A percentile compares a stretch with the other conserved stretches of the same genome.
phyloP scores from a whole-genome alignment of 2,888 invertebrate species.

The Dexiosoma caninum region DNA sequence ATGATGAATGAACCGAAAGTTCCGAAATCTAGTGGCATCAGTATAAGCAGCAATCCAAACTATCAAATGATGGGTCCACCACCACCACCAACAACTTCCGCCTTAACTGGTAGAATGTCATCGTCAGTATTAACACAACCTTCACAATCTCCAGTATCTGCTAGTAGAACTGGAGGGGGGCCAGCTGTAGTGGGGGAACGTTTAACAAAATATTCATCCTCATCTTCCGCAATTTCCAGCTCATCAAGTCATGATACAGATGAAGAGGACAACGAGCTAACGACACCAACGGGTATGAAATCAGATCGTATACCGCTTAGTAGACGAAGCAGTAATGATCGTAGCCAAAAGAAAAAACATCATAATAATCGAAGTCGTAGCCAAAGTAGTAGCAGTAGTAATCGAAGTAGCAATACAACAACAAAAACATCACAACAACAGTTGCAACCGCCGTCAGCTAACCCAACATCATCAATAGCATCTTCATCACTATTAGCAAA shows the following conservation, averaged over 20 bases:
- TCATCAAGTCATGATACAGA: conserved; percentile 65
- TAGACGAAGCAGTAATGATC: conserved; percentile 65
- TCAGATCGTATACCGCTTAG: conserved; percentile 72
- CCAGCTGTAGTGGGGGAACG: background rate
- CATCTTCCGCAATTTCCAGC: conserved; percentile 50
- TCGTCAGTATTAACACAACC: conserved; percentile 52
- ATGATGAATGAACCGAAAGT: conserved; percentile 69
- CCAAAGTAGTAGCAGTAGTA: conserved; percentile 59
- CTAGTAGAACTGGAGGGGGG: conserved; percentile 12
- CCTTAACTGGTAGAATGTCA: conserved; percentile 9
- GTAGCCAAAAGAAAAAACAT: conserved; percentile 49
- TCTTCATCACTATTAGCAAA: conserved; percentile 68
- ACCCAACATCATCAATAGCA: conserved; percentile 31
- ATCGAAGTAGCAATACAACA: conserved; percentile 48
- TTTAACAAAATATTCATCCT: conserved; percentile 48
- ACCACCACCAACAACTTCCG: background rate
- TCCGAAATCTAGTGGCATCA: conserved; percentile 41
- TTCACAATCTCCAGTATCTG: conserved; percentile 7
- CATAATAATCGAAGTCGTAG: conserved; percentile 62
- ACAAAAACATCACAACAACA: conserved; percentile 60
- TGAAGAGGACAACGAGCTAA: conserved; percentile 64
- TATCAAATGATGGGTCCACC: conserved; percentile 68
- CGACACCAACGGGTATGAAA: conserved; percentile 70
- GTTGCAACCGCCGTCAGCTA: conserved; percentile 8
- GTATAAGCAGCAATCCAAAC: conserved; percentile 69